A percentile compares a stretch with the other conserved stretches of the same genome.
phyloP scores from a whole-genome alignment of 2,888 invertebrate genomes.

The Lypha dubia region DNA sequence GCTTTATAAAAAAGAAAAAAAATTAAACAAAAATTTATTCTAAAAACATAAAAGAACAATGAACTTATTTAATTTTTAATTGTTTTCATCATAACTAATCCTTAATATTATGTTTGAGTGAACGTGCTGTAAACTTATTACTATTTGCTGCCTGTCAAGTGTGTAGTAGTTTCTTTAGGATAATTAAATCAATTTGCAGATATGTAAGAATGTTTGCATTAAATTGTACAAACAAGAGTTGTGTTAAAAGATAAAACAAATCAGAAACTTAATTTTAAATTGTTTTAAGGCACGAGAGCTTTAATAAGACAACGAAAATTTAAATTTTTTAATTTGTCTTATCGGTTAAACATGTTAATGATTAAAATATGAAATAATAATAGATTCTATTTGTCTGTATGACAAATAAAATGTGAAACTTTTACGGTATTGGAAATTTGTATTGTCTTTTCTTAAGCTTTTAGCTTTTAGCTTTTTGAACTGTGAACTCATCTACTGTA shows the following conservation, averaged over 20 bases:
- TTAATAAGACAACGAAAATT: too few species aligned
- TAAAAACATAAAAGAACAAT: not conserved
- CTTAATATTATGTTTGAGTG: not conserved
- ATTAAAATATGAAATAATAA: too few species aligned
- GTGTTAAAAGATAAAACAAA: not conserved
- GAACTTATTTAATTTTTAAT: not conserved
- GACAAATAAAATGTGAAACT: too few species aligned
- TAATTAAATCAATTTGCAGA: conserved; percentile 9
- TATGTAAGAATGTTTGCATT: not conserved
- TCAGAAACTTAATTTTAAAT: not conserved
- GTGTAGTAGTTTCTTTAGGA: conserved; percentile 10
- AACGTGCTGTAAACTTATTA: not conserved
- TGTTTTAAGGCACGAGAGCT: too few species aligned
- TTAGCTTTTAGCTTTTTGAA: too few species aligned
- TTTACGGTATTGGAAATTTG: too few species aligned
- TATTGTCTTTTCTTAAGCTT: too few species aligned
- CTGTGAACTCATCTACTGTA: too few species aligned
- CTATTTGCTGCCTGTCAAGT: conserved; percentile 18
- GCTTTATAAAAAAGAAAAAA: not conserved
- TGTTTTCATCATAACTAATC: not conserved
- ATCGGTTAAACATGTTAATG: too few species aligned
- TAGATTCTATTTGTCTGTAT: too few species aligned
- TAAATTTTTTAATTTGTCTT: too few species aligned
- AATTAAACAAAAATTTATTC: not conserved
- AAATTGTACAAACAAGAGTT: not conserved